Evolutionary conservation across 2,797 vertebrate genomes (phyloP).

Genomic region (Mastacembelus armatus): DNA sequence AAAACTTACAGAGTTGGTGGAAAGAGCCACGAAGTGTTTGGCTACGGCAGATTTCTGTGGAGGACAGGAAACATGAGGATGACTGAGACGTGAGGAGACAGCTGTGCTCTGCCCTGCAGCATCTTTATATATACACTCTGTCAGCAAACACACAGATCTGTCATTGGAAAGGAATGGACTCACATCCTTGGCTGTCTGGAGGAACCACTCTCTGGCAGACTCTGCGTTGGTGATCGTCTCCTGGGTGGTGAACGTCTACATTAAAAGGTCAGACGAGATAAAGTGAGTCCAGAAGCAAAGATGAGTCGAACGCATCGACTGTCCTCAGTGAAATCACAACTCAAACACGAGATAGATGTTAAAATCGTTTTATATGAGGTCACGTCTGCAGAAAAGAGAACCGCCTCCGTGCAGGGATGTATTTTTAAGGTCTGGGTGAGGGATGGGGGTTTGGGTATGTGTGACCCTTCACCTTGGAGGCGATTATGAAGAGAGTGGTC

Average conservation of each 20-base stretch:
- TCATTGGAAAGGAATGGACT: slow-evolving; percentile 66
- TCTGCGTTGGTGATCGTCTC: slow-evolving; percentile 99
- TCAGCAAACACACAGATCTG: background rate
- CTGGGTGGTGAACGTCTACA: slow-evolving; percentile 96
- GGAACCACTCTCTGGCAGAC: slow-evolving; percentile 95
- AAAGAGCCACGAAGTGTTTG: slow-evolving; percentile 97
- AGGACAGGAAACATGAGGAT: slow-evolving; percentile 7
- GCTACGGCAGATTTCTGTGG: slow-evolving; percentile 89
- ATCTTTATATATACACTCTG: background rate
- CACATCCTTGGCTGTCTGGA: slow-evolving; percentile 89
- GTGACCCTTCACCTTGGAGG: slow-evolving; percentile 89
- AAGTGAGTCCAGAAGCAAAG: background rate
- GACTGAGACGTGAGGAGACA: background rate
- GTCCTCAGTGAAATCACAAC: no score
- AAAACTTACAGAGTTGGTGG: slow-evolving; percentile 92
- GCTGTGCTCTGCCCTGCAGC: background rate
- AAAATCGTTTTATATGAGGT: no score
- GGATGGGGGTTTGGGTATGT: no score
- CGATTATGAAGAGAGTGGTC: slow-evolving; percentile 93
- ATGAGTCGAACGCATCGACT: no score
- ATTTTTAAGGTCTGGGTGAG: no score
- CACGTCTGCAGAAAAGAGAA: no score
- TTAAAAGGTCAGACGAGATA: background rate
- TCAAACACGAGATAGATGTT: no score
- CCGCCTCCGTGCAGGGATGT: no score